A percentile compares a stretch with the other conserved stretches of the same genome.
phyloP scores from a whole-genome alignment of 2,797 vertebrate species.

The Etheostoma perlongum region DNA sequence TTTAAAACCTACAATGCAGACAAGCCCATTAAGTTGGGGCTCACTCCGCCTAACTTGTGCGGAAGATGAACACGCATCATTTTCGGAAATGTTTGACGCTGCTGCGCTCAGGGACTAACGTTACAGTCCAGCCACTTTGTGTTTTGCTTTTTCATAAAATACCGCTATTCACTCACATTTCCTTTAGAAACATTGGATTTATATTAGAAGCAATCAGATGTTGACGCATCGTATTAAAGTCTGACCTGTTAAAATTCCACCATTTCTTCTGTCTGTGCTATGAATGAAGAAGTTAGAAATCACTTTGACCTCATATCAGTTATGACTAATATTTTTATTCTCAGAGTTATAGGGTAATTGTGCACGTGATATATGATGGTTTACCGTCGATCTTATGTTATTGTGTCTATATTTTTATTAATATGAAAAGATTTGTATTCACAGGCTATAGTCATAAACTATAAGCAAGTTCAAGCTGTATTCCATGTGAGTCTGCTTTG shows the following conservation, averaged over 20 bases:
- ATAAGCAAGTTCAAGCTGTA: neutral
- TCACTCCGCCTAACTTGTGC: slow-evolving; percentile 74
- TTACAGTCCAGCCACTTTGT: slow-evolving; percentile 6
- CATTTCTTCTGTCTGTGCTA: neutral
- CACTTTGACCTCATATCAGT: slow-evolving; percentile 15
- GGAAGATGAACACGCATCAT: slow-evolving; percentile 76
- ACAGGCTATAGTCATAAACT: neutral
- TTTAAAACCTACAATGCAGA: slow-evolving; percentile 34
- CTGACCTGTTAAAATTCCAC: neutral
- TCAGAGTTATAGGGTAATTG: neutral
- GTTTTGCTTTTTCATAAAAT: slow-evolving; percentile 9
- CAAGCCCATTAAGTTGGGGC: slow-evolving; percentile 70
- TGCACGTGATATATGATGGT: neutral
- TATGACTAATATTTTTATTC: neutral
- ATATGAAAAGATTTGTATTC: neutral
- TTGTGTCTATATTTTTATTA: neutral
- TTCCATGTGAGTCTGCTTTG: slow-evolving; percentile 30
- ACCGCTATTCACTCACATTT: neutral
- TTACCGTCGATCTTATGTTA: neutral
- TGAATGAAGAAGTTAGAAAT: slow-evolving; percentile 53
- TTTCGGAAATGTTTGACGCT: slow-evolving; percentile 64
- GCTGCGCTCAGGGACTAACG: slow-evolving; percentile 51
- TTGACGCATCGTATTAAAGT: neutral
- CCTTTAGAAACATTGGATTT: neutral
- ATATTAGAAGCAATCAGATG: neutral